These are phyloP conservation scores for Stegastes partitus DNA, from an alignment of 2,113 vertebrate genomes.

Conservation along the genomic window DNA sequence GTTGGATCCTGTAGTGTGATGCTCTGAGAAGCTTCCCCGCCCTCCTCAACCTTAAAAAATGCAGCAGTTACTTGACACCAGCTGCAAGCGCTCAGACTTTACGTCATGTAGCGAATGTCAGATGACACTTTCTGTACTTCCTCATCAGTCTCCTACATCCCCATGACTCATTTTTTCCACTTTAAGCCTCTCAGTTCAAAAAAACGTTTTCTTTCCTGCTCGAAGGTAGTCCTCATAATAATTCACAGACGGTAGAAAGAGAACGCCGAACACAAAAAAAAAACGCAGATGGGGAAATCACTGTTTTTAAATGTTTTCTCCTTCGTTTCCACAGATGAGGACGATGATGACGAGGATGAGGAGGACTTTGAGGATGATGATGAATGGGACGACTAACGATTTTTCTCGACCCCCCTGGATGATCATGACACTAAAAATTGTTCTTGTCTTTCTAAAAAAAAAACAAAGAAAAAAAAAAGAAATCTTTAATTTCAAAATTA, in stretches of 20 bases:
- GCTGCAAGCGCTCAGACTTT: background rate
- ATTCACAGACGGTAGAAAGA: background rate
- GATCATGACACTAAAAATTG: slow-evolving; percentile 91
- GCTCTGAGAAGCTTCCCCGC: too few relatives aligned
- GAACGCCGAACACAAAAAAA: too few relatives aligned
- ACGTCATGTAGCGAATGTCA: background rate
- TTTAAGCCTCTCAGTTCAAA: slow-evolving; percentile 6
- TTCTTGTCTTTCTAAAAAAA: slow-evolving; percentile 87
- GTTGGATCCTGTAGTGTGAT: too few relatives aligned
- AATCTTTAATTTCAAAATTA: slow-evolving; percentile 90
- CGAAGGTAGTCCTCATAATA: too few relatives aligned
- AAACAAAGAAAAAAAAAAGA: slow-evolving; percentile 62
- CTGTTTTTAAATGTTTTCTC: too few relatives aligned
- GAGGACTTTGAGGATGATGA: slow-evolving; percentile 98
- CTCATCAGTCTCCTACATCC: slow-evolving; percentile 7
- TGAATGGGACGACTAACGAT: slow-evolving; percentile 96
- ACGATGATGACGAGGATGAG: slow-evolving; percentile 96
- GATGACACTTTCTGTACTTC: slow-evolving; percentile 41
- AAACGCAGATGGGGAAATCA: too few relatives aligned
- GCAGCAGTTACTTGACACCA: slow-evolving; percentile 1
- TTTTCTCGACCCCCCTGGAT: slow-evolving; percentile 74
- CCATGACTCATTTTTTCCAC: slow-evolving; percentile 2
- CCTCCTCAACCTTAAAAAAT: background rate
- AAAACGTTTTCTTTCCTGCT: background rate
- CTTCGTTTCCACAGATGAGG: slow-evolving; percentile 87